These are phyloP conservation scores for Rhagophthalmus giganteus DNA, from an alignment of 2,888 invertebrate genomes.

Conservation along the genomic window DNA sequence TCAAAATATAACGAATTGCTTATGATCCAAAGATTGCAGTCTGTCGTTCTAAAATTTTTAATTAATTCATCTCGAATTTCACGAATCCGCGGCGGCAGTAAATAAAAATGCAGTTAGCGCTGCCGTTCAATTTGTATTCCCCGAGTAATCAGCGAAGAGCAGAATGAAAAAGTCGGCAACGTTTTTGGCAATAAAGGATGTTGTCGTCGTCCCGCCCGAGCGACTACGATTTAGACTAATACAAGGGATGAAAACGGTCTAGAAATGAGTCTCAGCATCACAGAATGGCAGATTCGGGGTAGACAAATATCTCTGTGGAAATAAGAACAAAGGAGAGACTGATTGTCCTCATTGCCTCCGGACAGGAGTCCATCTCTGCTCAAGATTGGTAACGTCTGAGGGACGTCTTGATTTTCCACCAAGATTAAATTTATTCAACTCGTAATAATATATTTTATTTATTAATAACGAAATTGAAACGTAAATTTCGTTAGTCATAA, in stretches of 20 bases:
- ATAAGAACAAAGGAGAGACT: slow-evolving; percentile 53
- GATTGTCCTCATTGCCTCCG: slow-evolving; percentile 55
- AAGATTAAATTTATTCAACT: slow-evolving; percentile 9
- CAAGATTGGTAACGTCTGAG: slow-evolving; percentile 43
- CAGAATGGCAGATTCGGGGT: slow-evolving; percentile 45
- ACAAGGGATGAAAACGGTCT: slow-evolving; percentile 40
- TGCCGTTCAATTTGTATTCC: slow-evolving; percentile 31
- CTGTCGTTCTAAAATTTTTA: slow-evolving; percentile 2
- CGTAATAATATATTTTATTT: no score
- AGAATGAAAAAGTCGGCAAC: slow-evolving; percentile 18
- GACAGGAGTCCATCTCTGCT: slow-evolving; percentile 52
- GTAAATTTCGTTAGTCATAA: no score
- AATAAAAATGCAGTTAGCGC: slow-evolving; percentile 2
- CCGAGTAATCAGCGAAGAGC: slow-evolving; percentile 29
- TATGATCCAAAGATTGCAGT: slow-evolving; percentile 16
- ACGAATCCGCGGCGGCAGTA: slow-evolving; percentile 3
- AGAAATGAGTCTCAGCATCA: slow-evolving; percentile 47
- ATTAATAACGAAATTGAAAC: no score
- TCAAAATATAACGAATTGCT: slow-evolving; percentile 23
- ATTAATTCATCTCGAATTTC: not conserved
- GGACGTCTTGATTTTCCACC: slow-evolving; percentile 42
- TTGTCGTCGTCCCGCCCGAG: slow-evolving; percentile 34
- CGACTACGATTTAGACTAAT: slow-evolving; percentile 45
- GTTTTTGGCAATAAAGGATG: slow-evolving; percentile 34
- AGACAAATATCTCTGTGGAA: slow-evolving; percentile 51